These are phyloP conservation scores for Lepidurus apus DNA, from an alignment of 1,140 invertebrate species.

Conservation along the genomic window DNA sequence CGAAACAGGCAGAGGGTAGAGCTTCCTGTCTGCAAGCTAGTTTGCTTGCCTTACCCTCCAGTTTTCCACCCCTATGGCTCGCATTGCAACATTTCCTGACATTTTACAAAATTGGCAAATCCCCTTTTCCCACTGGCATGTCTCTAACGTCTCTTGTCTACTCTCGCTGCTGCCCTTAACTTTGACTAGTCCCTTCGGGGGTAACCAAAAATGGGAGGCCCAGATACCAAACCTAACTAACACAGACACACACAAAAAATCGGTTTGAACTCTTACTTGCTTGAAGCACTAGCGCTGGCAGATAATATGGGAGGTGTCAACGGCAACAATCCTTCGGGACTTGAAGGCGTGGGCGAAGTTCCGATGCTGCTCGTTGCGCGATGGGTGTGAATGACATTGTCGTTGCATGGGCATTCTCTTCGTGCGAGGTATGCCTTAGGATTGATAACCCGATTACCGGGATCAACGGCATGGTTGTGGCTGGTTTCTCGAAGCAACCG, in stretches of 20 bases:
- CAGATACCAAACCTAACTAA: neutral
- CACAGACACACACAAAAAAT: neutral
- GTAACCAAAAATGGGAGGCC: neutral
- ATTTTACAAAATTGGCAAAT: neutral
- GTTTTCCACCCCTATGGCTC: neutral
- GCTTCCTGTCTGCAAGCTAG: neutral
- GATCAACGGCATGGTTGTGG: neutral
- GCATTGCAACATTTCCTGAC: conserved; percentile 14
- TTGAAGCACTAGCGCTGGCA: neutral
- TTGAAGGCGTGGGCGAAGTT: neutral
- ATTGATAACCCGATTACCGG: neutral
- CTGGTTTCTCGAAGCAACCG: neutral
- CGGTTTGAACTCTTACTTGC: neutral
- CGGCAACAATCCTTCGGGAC: conserved; percentile 17
- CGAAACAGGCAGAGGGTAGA: neutral
- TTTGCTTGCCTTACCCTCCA: neutral
- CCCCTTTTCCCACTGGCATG: neutral
- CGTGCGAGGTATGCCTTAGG: neutral
- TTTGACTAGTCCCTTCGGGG: neutral
- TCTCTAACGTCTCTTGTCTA: neutral
- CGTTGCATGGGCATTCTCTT: neutral
- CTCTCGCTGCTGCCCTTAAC: neutral
- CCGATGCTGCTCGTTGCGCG: neutral
- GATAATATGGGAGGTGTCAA: conserved; percentile 7
- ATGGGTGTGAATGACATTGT: neutral